phyloP scores from a whole-genome alignment of 2,888 invertebrate genomes.

The Lordiphosa fenestrarum region DNA sequence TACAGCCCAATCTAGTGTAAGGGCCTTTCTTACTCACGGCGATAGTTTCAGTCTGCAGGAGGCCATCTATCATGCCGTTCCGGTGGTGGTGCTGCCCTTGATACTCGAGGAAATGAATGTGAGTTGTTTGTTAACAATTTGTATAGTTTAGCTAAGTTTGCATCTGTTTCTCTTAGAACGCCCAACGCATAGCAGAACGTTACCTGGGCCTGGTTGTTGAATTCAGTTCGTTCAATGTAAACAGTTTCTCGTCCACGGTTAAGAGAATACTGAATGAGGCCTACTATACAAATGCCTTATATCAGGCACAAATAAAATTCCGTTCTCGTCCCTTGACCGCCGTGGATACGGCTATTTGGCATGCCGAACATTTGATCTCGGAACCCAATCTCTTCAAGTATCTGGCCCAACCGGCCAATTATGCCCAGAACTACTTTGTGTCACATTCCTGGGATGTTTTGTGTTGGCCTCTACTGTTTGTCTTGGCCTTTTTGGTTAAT shows the following conservation, averaged over 20 bases:
- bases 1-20: conserved; percentile 60
- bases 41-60: conserved; percentile 75
- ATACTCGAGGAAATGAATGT: conserved; percentile 72
- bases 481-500: conserved; percentile 23
- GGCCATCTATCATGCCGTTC: conserved; percentile 71
- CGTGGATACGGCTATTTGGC: conserved; percentile 55
- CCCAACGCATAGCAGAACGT: conserved; percentile 50
- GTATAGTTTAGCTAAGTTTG: neutral
- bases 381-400: conserved; percentile 33
- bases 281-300: conserved; percentile 2
- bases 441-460: conserved; percentile 50
- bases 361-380: conserved; percentile 48
- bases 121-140: conserved; percentile 6
- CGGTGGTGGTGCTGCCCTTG: conserved; percentile 72
- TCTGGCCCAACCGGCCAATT: conserved; percentile 19
- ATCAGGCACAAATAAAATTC: conserved; percentile 39
- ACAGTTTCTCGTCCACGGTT: conserved; percentile 23
- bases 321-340: conserved; percentile 34
- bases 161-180: conserved; percentile 36
- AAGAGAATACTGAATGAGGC: conserved; percentile 22
- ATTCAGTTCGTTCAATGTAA: neutral
- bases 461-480: conserved; percentile 21
- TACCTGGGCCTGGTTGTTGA: conserved; percentile 39
- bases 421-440: conserved; percentile 29
- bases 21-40: conserved; percentile 71